Percentiles rank a stretch among this genome's conserved stretches.
These are phyloP conservation scores for Meda fulgida DNA, from an alignment of 2,797 vertebrate genomes.

Conservation along the genomic window DNA sequence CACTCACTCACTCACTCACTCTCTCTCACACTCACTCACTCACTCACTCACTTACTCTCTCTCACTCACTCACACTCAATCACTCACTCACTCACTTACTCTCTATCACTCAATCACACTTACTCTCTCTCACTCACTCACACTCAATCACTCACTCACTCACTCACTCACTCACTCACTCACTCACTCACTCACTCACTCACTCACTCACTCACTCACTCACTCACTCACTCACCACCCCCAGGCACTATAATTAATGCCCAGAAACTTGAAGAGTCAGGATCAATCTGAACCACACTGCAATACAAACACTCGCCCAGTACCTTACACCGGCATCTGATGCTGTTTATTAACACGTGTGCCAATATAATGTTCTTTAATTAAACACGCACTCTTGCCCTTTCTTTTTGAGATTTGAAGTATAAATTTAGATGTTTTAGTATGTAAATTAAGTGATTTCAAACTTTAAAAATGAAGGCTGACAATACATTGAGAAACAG, in stretches of 20 bases:
- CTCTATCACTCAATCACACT: too few relatives aligned
- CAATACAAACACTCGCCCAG: slow-evolving; percentile 67
- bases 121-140: slow-evolving; percentile 47
- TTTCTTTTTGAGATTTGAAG: neutral
- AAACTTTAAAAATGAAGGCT: neutral
- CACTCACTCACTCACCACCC: slow-evolving; percentile 58
- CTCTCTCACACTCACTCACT: slow-evolving; percentile 51
- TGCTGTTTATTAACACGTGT: slow-evolving; percentile 53
- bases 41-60: too few relatives aligned
- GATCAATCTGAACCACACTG: slow-evolving; percentile 61
- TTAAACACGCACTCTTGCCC: neutral
- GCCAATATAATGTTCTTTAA: slow-evolving; percentile 41
- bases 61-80: too few relatives aligned
- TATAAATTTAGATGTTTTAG: neutral
- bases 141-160: slow-evolving; percentile 53
- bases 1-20: too few relatives aligned
- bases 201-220: slow-evolving; percentile 21
- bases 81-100: slow-evolving; percentile 41
- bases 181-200: slow-evolving; percentile 44
- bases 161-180: slow-evolving; percentile 51
- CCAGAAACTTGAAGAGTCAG: slow-evolving; percentile 69
- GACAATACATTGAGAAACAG: neutral
- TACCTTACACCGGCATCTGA: slow-evolving; percentile 59
- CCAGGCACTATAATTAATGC: slow-evolving; percentile 76
- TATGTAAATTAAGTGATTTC: slow-evolving; percentile 2